Percentiles rank a stretch among this genome's conserved stretches.
Evolutionary conservation across 2,888 invertebrate species (phyloP).

Genomic region (Caenorhabditis japonica): DNA sequence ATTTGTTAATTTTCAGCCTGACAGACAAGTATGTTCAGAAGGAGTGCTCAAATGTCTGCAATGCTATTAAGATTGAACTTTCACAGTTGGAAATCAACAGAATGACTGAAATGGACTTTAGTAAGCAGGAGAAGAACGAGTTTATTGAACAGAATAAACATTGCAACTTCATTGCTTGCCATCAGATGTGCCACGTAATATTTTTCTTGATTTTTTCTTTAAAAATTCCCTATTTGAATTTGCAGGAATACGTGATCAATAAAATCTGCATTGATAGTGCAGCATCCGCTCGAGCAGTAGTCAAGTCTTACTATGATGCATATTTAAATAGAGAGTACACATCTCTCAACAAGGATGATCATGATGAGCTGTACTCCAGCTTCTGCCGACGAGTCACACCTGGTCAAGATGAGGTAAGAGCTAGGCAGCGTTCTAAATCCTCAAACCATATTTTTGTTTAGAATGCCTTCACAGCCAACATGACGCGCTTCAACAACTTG

Average conservation of each 20-base stretch:
- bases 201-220: constrained; percentile 10
- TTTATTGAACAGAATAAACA: constrained; percentile 57
- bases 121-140: constrained; percentile 28
- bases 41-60: constrained; percentile 57
- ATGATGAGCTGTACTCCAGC: constrained; percentile 58
- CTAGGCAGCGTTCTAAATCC: not conserved
- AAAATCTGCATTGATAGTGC: constrained; percentile 53
- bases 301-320: constrained; percentile 56
- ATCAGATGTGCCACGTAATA: constrained; percentile 63
- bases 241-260: constrained; percentile 53
- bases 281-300: constrained; percentile 24
- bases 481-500: constrained; percentile 56
- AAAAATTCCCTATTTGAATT: not conserved
- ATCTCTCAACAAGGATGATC: constrained; percentile 39
- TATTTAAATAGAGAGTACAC: constrained; percentile 50
- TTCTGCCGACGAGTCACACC: constrained; percentile 59
- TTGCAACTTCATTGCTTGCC: constrained; percentile 59
- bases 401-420: constrained; percentile 51
- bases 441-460: too few species aligned
- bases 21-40: constrained; percentile 51
- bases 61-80: constrained; percentile 41
- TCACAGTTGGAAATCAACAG: constrained; percentile 24
- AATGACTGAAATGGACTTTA: constrained; percentile 38
- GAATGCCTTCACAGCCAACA: constrained; percentile 54
- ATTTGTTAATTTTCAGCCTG: constrained; percentile 26